Percentiles rank a stretch among this genome's conserved stretches.
Evolutionary conservation across 2,113 vertebrate species (phyloP).

Genomic region (Emydocephalus ijimae): DNA sequence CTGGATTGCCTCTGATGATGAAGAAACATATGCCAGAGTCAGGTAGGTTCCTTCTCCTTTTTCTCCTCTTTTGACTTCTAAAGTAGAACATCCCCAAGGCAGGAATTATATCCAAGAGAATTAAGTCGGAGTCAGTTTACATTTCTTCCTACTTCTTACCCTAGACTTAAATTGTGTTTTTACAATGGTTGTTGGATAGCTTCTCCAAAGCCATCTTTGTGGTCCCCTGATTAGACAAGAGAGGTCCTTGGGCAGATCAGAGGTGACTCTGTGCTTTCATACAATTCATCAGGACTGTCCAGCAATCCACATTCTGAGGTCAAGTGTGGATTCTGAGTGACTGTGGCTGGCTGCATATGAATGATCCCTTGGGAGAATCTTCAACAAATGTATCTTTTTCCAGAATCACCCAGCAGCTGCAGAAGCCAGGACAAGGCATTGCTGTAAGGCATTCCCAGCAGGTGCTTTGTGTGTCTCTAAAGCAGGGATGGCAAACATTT

Average conservation of each 20-base stretch:
- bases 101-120: fast-evolving
- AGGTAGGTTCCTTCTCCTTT: conserved; percentile 67
- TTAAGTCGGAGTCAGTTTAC: not conserved
- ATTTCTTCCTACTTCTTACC: not conserved
- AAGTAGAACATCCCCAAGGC: not conserved
- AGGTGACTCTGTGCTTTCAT: not conserved
- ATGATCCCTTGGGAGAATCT: not conserved
- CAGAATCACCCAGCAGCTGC: not conserved
- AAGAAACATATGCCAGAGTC: conserved; percentile 95
- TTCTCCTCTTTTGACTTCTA: fast-evolving
- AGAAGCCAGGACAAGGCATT: not conserved
- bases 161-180: not conserved
- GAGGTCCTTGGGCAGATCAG: not conserved
- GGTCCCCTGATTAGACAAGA: not conserved
- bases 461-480: not conserved
- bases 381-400: not conserved
- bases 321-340: not conserved
- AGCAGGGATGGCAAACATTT: not conserved
- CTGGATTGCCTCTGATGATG: conserved; percentile 96
- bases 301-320: not conserved
- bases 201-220: not conserved
- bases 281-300: not conserved
- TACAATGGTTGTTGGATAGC: not conserved
- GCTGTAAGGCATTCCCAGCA: not conserved
- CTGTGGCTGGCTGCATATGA: not conserved